Evolutionary conservation across 2,113 vertebrate genomes (phyloP).

Genomic region (Patagioenas fasciata): DNA sequence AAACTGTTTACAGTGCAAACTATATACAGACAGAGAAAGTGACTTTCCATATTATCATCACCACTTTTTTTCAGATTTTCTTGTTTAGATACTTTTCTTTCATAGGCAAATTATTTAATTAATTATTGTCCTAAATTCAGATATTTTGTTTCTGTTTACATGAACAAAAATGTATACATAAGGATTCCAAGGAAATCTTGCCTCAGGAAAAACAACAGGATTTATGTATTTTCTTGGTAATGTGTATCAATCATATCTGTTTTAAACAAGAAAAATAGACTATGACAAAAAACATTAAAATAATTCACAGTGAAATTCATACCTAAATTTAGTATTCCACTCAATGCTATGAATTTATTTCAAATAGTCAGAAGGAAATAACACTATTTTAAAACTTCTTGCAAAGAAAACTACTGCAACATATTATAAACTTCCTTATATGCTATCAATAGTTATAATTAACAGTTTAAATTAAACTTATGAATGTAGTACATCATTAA

Average conservation of each 20-base stretch:
- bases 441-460: not conserved
- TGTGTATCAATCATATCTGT: fast-evolving
- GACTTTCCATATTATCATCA: not conserved
- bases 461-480: not conserved
- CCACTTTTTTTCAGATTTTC: not conserved
- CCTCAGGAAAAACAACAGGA: not conserved
- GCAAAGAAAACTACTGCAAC: not conserved
- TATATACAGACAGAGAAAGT: not conserved
- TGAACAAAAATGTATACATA: not conserved
- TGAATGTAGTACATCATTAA: not conserved
- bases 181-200: not conserved
- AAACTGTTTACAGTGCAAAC: not conserved
- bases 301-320: not conserved
- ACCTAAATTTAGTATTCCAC: not conserved
- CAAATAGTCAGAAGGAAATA: not conserved
- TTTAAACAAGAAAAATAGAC: not conserved
- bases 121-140: not conserved
- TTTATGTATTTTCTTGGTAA: not conserved
- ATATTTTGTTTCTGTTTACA: not conserved
- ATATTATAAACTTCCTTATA: not conserved
- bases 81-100: not conserved
- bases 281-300: not conserved
- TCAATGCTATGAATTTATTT: not conserved
- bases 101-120: not conserved
- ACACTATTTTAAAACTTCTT: not conserved